Conservation (phyloP, 1,140 invertebrate genomes). For the Akabosia matsudoensis region DNA sequence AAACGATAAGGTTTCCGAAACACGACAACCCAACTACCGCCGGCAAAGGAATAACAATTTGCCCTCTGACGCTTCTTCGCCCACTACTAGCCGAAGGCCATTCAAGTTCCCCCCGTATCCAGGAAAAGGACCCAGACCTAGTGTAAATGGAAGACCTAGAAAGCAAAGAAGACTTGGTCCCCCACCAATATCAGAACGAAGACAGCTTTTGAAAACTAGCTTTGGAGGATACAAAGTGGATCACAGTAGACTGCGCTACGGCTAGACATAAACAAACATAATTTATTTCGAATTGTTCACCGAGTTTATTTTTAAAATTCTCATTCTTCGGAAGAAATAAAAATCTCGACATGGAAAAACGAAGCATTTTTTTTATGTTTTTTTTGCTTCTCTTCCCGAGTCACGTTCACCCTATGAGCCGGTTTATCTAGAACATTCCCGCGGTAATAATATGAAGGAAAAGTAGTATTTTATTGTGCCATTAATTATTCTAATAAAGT, state of each 20-base stretch:
- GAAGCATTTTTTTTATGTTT: too few species aligned
- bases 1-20: background rate
- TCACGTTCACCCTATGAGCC: too few species aligned
- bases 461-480: too few species aligned
- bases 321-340: too few species aligned
- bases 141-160: background rate
- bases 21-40: background rate
- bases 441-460: too few species aligned
- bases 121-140: background rate
- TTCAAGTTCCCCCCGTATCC: background rate
- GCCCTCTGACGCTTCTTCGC: background rate
- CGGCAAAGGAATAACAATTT: background rate
- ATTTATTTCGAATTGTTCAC: too few species aligned
- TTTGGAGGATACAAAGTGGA: conserved; percentile 13
- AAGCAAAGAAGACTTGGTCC: background rate
- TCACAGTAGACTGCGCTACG: conserved; percentile 1
- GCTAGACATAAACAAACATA: background rate
- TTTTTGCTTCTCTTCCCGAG: too few species aligned
- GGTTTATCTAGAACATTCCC: too few species aligned
- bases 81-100: background rate
- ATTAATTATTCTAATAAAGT: too few species aligned
- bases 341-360: too few species aligned
- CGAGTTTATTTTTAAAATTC: too few species aligned
- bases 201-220: background rate
- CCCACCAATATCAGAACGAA: background rate